Evolutionary conservation across 2,888 invertebrate genomes (phyloP), one percentile per base, ranked within the genome.

Genomic region (Steinernema hermaphroditum): DNA sequence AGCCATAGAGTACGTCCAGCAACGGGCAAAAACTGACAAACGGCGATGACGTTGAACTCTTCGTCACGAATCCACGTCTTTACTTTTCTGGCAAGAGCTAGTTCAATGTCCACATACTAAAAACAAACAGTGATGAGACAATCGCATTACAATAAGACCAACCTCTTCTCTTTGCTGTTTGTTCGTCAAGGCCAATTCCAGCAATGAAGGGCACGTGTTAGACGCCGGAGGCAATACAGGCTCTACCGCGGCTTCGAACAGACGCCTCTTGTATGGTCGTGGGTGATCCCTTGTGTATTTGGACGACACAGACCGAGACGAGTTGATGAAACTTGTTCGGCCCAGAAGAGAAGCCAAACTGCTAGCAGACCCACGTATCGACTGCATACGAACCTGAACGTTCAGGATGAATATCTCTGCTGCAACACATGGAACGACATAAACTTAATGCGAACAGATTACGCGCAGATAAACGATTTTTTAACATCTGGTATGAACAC

Each of bases 251-350:
- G 81, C 82, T 74, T 83, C 83, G 70, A 80, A 84, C 22, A 81
- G 62, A 14, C 83, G 78, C 44, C 83, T 75, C 69, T 74, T 79
- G 73, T 81, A 85, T 16, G 78, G 77, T 46, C 85, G 75, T 22
- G 85, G 85, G 44, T 81, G 81, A 19, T 83, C 84, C 8, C 76
- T 54, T 0, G 80, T 79, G 73, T 84, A 84, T 69, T 84, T 84
- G 1, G 83, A 82, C 0, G 84, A 84, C 2, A 84, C 84, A 62
- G 76, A 57, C 0, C 81, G 76, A 9, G 32, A 2, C 2, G 62
- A 32, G 62, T 37, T 37, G 37, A 12, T 12, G 6, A 37, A 12
- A 37, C 37, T 12, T 37, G 37, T 12, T 37, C 37, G 37, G 4
- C 37, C 37, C 6, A 37, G 6, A 12, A 12, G 12, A 37, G 37